Base-by-base conservation (phyloP, 1,140 invertebrate species). In the Octopus bimaculoides region DNA sequence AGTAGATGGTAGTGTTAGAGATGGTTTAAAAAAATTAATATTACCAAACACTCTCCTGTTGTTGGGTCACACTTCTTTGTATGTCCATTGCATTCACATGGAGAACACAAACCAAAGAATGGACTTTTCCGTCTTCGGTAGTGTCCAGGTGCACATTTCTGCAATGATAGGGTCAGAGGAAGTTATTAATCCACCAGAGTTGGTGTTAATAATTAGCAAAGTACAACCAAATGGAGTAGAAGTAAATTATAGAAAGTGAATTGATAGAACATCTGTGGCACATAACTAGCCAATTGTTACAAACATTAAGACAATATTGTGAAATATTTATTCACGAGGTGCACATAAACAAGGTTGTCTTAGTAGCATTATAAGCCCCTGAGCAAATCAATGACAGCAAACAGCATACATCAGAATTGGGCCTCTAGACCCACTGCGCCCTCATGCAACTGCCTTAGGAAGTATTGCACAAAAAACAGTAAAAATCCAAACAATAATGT, bases 61-160 rank as follows among this genome's bases (percentile, higher is more conserved):
- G 95, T 93, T 6, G 95, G 93, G 91, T 98, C 95, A 89, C 97
- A 98, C 3, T 93, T 94, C 84, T 95, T 94, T 17, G 96, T 96
- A 91, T 99, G 97, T 0, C 96, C 95, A 89, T 98, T 94, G 88
- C 97, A 99, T 86, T 97, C 94, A 87, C 96, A 97, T 66, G 94
- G 94, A 54, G 94, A 92, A 89, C 98, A 99, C 82, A 93, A 90
- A 26, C 92, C 92, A 78, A 87, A 87, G 79, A 90, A 91, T 73
- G 92, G 84, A 80, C 88, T 88, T 82, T 92, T 92, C 78, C 93
- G 91, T 14, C 95, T 92, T 79, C 95, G 92, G 26, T 95, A 93
- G 88, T 96, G 97, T n/a, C 89, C 89, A 53, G 84, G 82, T 61
- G 84, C 81, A 86, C 90, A 90, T 4, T 96, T 96, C 91, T 95